Percentiles rank a stretch among this genome's conserved stretches.
Conservation (phyloP, 2,113 vertebrate genomes). For the Enhydra lutris region DNA sequence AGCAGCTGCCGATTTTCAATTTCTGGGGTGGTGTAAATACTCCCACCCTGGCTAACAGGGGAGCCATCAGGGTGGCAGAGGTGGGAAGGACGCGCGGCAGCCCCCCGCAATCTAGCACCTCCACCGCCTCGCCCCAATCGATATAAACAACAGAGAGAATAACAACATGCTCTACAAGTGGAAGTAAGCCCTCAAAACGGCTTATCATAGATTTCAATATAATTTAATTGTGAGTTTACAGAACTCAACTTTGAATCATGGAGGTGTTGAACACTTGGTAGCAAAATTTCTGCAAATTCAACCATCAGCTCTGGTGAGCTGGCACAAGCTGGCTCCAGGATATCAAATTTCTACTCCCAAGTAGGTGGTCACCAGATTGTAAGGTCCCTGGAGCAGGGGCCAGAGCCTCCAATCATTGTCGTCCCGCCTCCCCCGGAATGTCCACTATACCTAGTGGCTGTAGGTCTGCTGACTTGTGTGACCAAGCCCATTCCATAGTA, state of each 20-base stretch:
- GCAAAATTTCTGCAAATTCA: neutral
- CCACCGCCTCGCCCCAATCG: neutral
- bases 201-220: neutral
- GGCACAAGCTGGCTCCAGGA: neutral
- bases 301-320: neutral
- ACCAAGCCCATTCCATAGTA: neutral
- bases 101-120: neutral
- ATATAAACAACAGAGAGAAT: neutral
- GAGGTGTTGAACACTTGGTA: neutral
- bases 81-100: neutral
- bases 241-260: neutral
- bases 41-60: neutral
- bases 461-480: neutral
- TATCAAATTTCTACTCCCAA: neutral
- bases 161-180: neutral
- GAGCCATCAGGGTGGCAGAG: rapidly evolving
- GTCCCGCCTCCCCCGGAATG: neutral
- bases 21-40: neutral
- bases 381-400: neutral
- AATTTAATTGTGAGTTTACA: neutral
- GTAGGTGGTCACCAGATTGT: neutral
- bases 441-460: neutral
- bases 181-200: neutral
- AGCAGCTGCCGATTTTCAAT: neutral
- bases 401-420: neutral